Percentiles rank a stretch among this genome's conserved stretches.
phyloP scores from a whole-genome alignment of 2,888 invertebrate genomes.

The Stegana nigrithorax region DNA sequence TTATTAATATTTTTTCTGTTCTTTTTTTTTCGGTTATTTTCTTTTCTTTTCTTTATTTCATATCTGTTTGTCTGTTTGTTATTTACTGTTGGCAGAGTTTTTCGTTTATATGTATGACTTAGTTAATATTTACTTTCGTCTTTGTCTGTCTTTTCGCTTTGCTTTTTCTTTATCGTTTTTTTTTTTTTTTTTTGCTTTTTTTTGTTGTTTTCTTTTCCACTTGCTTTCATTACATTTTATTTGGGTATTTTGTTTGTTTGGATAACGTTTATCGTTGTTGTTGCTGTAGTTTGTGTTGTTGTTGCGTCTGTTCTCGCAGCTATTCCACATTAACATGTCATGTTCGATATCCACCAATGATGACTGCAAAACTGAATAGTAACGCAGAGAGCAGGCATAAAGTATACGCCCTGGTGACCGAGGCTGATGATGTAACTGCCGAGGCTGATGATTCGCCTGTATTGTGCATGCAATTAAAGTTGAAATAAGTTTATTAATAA shows the following conservation, averaged over 20 bases:
- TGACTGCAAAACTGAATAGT: constrained; percentile 54
- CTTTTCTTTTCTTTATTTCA: constrained; percentile 9
- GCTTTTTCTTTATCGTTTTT: background rate
- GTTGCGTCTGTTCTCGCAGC: constrained; percentile 19
- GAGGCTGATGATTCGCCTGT: constrained; percentile 68
- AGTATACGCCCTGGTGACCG: constrained; percentile 59
- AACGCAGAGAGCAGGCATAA: constrained; percentile 52
- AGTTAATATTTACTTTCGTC: no score
- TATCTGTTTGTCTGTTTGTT: constrained; percentile 19
- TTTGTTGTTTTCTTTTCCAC: constrained; percentile 5
- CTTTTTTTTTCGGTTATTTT: constrained; percentile 27
- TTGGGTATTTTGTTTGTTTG: constrained; percentile 29
- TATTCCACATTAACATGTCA: constrained; percentile 54
- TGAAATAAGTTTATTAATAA: background rate
- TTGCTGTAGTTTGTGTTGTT: constrained; percentile 25
- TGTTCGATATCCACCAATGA: constrained; percentile 56
- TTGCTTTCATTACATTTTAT: constrained; percentile 29
- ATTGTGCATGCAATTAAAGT: background rate
- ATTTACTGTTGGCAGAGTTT: constrained; percentile 24
- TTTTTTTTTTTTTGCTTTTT: background rate
- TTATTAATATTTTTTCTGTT: no score
- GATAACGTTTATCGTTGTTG: constrained; percentile 33
- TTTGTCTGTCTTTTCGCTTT: constrained; percentile 31
- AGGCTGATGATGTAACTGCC: constrained; percentile 67
- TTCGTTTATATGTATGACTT: no score